Evolutionary conservation across 1,140 invertebrate genomes (phyloP), one percentile per base, ranked within the genome.

Genomic region (Zelostemma sp.): DNA sequence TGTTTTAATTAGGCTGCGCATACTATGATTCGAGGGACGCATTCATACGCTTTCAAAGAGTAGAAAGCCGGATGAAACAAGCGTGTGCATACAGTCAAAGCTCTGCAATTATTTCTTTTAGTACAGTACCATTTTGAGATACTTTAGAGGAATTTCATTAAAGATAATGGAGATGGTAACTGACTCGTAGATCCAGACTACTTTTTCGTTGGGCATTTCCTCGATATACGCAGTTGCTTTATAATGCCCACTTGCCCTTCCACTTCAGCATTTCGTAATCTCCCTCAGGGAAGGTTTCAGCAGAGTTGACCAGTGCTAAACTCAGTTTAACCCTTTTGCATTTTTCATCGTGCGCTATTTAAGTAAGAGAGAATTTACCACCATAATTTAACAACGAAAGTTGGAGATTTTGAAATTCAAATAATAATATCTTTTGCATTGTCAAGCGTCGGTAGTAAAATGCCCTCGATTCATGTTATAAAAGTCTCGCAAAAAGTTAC

Each of bases 301-400:
- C 53, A 41, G 41, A 43, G 31, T 19, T 25, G 40, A 18, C 45
- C 50, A 50, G 43, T 46, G 21, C 46, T 70, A 58, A 71, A 62
- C 54, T 66, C 59, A 49, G 47, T 56, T 66, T 63, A 71, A 62
- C 57, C 59, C 67, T 54, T 51, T 56, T 64, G 60, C 53, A 70
- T 70, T 70, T 70, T 65, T 65, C 58, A 70, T 65, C 58, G 53
- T 31, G n/a, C 58, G 1, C 12, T 33, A 49, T 70, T 65, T 58
- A 45, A 62, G 28, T 48, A 31, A 28, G 18, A 21, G 38, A 57
- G 38, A 65, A 69, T 60, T 69, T 43, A 43, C 45, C 41, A 41
- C 33, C n/a, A n/a, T 35, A 35, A 35, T 35, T 35, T n/a, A n/a
- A 15, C 28, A 33, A 19, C 15, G 18, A 50, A 17, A 6, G 6